Evolutionary conservation across 2,113 vertebrate species (phyloP), one percentile per base, ranked within the genome.

Genomic region (Tauraco erythrolophus): DNA sequence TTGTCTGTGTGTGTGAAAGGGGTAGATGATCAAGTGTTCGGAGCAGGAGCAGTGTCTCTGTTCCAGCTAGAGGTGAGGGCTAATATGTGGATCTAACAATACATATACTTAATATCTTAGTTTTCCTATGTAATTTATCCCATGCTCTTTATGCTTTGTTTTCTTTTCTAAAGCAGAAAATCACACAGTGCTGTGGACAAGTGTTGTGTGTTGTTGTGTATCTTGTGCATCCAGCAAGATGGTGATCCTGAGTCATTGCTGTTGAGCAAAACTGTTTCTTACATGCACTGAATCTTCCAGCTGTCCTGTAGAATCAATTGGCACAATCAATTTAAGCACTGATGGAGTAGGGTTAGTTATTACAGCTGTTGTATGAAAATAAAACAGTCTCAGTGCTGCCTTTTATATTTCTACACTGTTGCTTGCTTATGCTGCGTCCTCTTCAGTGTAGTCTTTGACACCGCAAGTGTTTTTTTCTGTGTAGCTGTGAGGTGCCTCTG

Each of bases 221-320:
- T 68, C 43, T 53, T 4, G 4, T 21, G 68, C 61, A 14, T 51
- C 24, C 7, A 72, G 65, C 65, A 28, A 48, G 66, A 72, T 48
- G 65, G 68, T 79, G 91, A 65, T 72, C 78, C 94, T 90, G 83
- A 93, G 88, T 93, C 96, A 95, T 19, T 76, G 88, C 74, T 93
- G 70, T 80, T 35, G 50, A 88, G 56, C 31, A 75, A 28, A 94
- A 28, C 43, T 25, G 33, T 83, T 85, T 71, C 74, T 88, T 60
- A n/a, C 1, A 12, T 23, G 53, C 82, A 15, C 54, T 45, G 62
- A 86, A 79, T 45, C 62, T 92, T 57, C 75, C 50, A 89, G 82
- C 95, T 88, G 90, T 60, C 78, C 46, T 68, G 48, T 82, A 33
- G 62, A 57, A 54, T 69, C 57, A 60, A 2, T 0, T 51, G 61